A percentile compares a stretch with the other conserved stretches of the same genome.
These are phyloP conservation scores for Drosophila kurseongensis DNA, from an alignment of 1,140 invertebrate species.

Conservation along the genomic window DNA sequence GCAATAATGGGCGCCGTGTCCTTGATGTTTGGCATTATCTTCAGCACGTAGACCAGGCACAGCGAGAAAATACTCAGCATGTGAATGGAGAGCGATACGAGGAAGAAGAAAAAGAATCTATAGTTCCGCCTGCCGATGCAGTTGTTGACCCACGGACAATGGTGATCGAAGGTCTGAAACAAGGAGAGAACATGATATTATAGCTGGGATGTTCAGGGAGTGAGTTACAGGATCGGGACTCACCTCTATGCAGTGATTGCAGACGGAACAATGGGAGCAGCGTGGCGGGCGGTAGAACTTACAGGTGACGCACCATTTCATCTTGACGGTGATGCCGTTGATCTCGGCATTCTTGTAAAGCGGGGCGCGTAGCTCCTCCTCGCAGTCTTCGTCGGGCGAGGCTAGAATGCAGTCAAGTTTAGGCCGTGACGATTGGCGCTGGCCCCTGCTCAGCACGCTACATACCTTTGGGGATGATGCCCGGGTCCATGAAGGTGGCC, in stretches of 20 bases:
- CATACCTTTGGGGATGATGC: constrained; percentile 98
- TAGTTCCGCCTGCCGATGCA: constrained; percentile 99
- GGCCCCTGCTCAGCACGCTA: constrained; percentile 62
- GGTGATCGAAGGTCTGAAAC: constrained; percentile 99
- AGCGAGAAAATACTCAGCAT: constrained; percentile 98
- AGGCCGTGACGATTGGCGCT: constrained; percentile 61
- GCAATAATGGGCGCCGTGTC: constrained; percentile 94
- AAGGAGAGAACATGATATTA: constrained; percentile 32
- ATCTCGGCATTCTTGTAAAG: constrained; percentile 99
- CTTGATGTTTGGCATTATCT: constrained; percentile 92
- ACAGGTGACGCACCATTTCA: constrained; percentile 99
- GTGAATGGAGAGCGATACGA: constrained; percentile 97
- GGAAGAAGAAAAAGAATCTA: constrained; percentile 99
- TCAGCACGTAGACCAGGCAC: constrained; percentile 95
- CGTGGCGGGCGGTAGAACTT: constrained; percentile 99
- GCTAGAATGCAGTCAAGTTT: constrained; percentile 87
- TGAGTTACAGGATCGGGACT: constrained; percentile 53
- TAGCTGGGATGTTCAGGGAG: too few species aligned
- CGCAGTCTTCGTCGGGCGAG: constrained; percentile 97
- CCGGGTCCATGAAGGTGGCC: constrained; percentile 99
- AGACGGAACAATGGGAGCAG: constrained; percentile 99
- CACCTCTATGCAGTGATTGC: constrained; percentile 99
- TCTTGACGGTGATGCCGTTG: constrained; percentile 98
- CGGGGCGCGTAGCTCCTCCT: constrained; percentile 98
- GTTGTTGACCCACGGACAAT: constrained; percentile 99